Conservation (phyloP, 2,113 vertebrate species). For the Tragelaphus buxtoni region DNA sequence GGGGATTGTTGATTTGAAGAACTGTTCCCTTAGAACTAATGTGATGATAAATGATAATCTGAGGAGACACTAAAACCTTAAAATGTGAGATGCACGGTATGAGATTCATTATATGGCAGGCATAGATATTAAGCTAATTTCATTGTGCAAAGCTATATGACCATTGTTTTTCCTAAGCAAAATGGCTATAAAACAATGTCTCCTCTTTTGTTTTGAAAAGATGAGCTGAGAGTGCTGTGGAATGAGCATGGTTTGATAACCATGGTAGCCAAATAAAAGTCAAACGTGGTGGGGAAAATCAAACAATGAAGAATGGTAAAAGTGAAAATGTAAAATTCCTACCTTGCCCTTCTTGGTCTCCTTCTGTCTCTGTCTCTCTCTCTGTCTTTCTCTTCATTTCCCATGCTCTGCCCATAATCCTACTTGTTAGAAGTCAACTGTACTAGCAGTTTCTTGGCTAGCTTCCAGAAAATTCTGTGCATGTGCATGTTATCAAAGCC, state of each 20-base stretch:
- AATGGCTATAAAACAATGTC: not conserved
- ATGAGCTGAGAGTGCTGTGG: not conserved
- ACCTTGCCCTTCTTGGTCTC: not conserved
- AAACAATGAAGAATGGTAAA: not conserved
- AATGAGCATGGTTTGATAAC: not conserved
- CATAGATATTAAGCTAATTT: not conserved
- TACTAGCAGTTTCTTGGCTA: not conserved
- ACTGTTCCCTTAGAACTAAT: not conserved
- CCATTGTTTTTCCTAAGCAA: not conserved
- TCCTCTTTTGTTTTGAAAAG: not conserved
- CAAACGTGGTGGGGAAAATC: not conserved
- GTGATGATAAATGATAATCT: not conserved
- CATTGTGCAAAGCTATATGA: not conserved
- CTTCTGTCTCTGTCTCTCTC: not conserved
- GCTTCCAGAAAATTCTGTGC: not conserved
- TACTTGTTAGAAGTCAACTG: not conserved
- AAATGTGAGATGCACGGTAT: not conserved
- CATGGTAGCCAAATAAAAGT: not conserved
- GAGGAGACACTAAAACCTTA: not conserved
- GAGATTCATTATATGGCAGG: not conserved
- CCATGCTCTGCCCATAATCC: not conserved
- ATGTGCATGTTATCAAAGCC: not conserved
- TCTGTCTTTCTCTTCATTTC: not conserved
- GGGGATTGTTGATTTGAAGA: not conserved
- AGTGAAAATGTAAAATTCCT: not conserved